Evolutionary conservation across 2,888 invertebrate species (phyloP), one percentile per base, ranked within the genome.

Genomic region (Eupithecia centaureata): DNA sequence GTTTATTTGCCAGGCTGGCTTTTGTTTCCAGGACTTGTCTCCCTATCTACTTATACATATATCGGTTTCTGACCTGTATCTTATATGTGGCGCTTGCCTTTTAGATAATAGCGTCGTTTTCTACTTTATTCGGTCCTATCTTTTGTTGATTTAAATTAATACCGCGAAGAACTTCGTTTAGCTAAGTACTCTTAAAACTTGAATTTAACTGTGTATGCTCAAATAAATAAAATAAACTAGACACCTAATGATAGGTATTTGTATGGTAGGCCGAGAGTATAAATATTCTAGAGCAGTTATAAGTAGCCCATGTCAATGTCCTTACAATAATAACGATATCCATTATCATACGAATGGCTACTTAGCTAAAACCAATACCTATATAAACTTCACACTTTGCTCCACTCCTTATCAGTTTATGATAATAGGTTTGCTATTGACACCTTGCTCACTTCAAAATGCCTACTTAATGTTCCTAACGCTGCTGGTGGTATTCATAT

Each of bases 321-420:
- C 68, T 64, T 57, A 12, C 28, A 54, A 28, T 27, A 52, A 28
- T 51, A 51, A 22, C 51, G n/a, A 61, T 58, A 63, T 5, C 42
- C 59, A 64, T 63, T 63, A 63, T 51, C 63, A 67, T 61, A 64
- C 22, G 28, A 64, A 64, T 56, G 58, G 35, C 33, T 47, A 47
- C 51, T 61, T 57, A 54, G 28, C 15, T 28, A 54, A 54, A 27
- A 54, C 27, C 28, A 54, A 27, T 52, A n/a, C n/a, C n/a, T n/a
- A 27, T 27, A 28, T 28, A 27, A 27, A 54, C 54, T 54, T 28
- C 54, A 28, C 54, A 54, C 54, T 28, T 27, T 15, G 54, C 27
- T 28, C 15, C 2, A 5, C 28, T 7, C 1, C 52, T 13, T 25
- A 54, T 42, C 42, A 42, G 2, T 27, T 54, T 54, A 27, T 15